Conservation (phyloP, 2,113 vertebrate genomes). For the Nesogale talazaci region DNA sequence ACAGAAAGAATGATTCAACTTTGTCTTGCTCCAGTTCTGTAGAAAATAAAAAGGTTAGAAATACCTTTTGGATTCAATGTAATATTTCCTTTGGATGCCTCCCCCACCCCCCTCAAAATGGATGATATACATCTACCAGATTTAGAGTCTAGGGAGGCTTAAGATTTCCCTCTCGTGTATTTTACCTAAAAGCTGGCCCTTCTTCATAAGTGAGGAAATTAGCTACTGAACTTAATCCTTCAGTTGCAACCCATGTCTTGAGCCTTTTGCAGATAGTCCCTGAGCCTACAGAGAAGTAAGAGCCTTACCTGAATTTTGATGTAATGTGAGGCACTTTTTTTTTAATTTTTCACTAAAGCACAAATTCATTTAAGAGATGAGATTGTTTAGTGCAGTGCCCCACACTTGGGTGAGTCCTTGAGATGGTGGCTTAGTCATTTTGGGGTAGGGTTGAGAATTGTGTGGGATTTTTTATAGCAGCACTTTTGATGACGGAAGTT, state of each 20-base stretch:
- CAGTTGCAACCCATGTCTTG: neutral
- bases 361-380: neutral
- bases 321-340: neutral
- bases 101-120: constrained; percentile 59
- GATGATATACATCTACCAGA: constrained; percentile 71
- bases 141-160: constrained; percentile 57
- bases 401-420: neutral
- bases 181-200: constrained; percentile 61
- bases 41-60: constrained; percentile 69
- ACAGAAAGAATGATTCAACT: constrained; percentile 73
- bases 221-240: constrained; percentile 52
- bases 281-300: constrained; percentile 19
- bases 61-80: constrained; percentile 71
- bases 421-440: neutral
- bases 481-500: neutral
- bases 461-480: constrained; percentile 1
- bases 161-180: constrained; percentile 47
- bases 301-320: constrained; percentile 14
- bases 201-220: constrained; percentile 61
- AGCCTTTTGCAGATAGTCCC: constrained; percentile 29
- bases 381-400: neutral
- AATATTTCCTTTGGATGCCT: constrained; percentile 74
- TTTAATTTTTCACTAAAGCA: neutral
- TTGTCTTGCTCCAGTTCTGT: constrained; percentile 75
- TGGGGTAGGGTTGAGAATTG: neutral